These are phyloP conservation scores for Acanthurus leucopareius DNA, from an alignment of 2,797 vertebrate species.

Conservation along the genomic window DNA sequence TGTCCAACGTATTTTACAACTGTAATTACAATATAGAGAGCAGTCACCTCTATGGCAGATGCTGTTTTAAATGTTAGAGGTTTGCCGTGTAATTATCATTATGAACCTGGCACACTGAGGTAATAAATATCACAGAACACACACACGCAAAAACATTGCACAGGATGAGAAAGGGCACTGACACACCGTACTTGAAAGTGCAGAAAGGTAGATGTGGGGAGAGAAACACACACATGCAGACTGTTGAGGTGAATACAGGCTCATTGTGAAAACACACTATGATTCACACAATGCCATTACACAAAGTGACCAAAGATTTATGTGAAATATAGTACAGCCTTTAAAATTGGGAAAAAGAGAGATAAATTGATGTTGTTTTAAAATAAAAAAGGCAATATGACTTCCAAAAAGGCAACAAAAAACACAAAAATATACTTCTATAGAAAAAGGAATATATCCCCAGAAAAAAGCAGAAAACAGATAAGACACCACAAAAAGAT, in stretches of 20 bases:
- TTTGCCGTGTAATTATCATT: constrained; percentile 78
- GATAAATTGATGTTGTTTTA: background rate
- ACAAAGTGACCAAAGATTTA: background rate
- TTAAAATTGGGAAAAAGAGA: background rate
- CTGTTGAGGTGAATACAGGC: constrained; percentile 29
- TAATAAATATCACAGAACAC: constrained; percentile 71
- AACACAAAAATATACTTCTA: background rate
- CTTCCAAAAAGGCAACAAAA: background rate
- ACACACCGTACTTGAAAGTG: no score
- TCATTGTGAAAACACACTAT: background rate
- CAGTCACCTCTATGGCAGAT: constrained; percentile 58
- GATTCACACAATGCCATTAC: background rate
- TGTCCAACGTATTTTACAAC: constrained; percentile 71
- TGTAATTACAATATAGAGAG: constrained; percentile 70
- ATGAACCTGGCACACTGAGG: constrained; percentile 71
- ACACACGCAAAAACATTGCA: constrained; percentile 16
- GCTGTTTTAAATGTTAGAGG: constrained; percentile 64
- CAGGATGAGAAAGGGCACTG: constrained; percentile 21
- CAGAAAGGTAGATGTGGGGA: background rate
- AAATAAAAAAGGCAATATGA: background rate
- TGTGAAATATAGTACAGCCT: background rate
- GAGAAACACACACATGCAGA: background rate
- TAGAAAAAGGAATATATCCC: background rate
- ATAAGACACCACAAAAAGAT: no score
- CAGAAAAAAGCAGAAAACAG: background rate